Percentiles rank a stretch among this genome's conserved stretches.
Evolutionary conservation across 2,888 invertebrate genomes (phyloP).

Genomic region (Agrochola lota): DNA sequence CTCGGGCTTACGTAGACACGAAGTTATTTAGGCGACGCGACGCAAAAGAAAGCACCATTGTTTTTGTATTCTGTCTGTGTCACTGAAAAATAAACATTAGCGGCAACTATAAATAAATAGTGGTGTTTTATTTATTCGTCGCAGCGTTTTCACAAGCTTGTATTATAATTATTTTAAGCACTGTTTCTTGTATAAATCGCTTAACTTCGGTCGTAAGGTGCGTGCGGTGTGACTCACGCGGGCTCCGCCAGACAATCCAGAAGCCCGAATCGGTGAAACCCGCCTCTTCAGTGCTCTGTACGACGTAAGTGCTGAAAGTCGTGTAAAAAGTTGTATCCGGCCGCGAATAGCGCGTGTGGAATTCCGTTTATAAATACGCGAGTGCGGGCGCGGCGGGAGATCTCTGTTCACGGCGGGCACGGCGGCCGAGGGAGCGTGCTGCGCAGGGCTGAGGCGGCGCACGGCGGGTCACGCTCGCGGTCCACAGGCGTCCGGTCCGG

Average conservation of each 20-base stretch:
- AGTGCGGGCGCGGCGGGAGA: slow-evolving; percentile 71
- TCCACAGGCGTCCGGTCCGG: slow-evolving; percentile 24
- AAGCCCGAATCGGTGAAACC: slow-evolving; percentile 73
- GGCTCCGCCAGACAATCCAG: slow-evolving; percentile 84
- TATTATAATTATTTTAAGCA: slow-evolving; percentile 79
- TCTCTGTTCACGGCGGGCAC: slow-evolving; percentile 58
- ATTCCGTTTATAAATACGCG: slow-evolving; percentile 89
- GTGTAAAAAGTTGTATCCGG: slow-evolving; percentile 90
- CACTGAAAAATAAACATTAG: slow-evolving; percentile 75
- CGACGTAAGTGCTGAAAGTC: slow-evolving; percentile 90
- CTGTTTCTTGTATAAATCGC: slow-evolving; percentile 75
- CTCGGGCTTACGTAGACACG: slow-evolving; percentile 26
- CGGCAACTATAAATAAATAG: slow-evolving; percentile 78
- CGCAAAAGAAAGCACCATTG: slow-evolving; percentile 41
- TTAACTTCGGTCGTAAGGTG: slow-evolving; percentile 73
- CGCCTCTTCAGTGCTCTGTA: slow-evolving; percentile 88
- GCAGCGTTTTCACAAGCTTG: slow-evolving; percentile 72
- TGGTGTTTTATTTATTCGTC: slow-evolving; percentile 76
- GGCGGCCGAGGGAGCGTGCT: slow-evolving; percentile 57
- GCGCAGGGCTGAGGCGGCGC: slow-evolving; percentile 57
- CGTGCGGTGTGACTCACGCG: slow-evolving; percentile 81
- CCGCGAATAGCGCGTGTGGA: slow-evolving; percentile 86
- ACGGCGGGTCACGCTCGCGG: slow-evolving; percentile 6
- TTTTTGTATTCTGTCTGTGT: slow-evolving; percentile 73
- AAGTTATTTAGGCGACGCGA: slow-evolving; percentile 34